Percentiles rank a stretch among this genome's conserved stretches.
Evolutionary conservation across 2,113 vertebrate species (phyloP).

Genomic region (Chloropsis cyanopogon): DNA sequence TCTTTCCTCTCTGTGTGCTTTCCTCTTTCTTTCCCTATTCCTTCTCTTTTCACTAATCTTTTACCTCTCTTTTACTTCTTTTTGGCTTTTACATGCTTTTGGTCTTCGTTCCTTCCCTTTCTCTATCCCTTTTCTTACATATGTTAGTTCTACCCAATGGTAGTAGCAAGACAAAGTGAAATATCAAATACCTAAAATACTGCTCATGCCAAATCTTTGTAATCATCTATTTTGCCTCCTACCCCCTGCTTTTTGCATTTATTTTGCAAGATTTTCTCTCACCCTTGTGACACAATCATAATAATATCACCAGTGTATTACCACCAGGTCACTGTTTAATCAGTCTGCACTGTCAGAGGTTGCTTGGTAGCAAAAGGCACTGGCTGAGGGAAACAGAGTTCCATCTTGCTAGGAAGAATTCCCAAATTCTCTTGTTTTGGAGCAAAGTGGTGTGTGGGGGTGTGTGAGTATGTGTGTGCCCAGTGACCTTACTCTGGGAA

Average conservation of each 20-base stretch:
- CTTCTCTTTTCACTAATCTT: not conserved
- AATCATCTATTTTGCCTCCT: not conserved
- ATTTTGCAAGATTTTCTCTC: not conserved
- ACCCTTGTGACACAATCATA: not conserved
- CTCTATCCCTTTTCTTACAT: not conserved
- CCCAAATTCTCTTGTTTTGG: not conserved
- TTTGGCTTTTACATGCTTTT: not conserved
- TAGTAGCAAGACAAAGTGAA: not conserved
- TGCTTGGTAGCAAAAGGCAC: not conserved
- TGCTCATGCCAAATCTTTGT: not conserved
- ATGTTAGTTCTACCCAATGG: not conserved
- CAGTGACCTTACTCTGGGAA: not conserved
- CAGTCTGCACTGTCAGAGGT: not conserved
- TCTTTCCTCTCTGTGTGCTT: not conserved
- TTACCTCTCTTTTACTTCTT: not conserved
- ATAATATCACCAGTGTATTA: not conserved
- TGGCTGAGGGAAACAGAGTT: not conserved
- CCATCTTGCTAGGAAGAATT: not conserved
- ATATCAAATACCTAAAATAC: not conserved
- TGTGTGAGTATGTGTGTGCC: fast-evolving
- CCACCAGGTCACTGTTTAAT: not conserved
- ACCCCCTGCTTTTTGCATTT: not conserved
- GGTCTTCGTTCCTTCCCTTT: not conserved
- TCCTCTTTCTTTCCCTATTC: not conserved
- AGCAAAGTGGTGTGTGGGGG: not conserved